These are phyloP conservation scores for Stylophora pistillata DNA, from an alignment of 64 coral and sea anemone species.

Conservation along the genomic window DNA sequence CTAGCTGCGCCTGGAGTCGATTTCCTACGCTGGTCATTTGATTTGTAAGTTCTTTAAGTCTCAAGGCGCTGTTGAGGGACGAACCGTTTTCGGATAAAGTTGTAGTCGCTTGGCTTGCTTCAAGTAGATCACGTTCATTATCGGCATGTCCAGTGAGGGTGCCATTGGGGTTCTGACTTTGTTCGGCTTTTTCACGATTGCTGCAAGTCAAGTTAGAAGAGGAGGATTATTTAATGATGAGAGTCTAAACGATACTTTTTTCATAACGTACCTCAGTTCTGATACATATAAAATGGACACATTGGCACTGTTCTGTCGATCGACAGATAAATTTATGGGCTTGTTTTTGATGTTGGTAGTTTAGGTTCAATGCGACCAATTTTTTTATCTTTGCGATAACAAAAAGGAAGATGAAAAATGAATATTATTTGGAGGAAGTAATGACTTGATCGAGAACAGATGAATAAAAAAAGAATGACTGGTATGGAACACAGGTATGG, in stretches of 20 bases:
- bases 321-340: no score
- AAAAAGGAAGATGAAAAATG: neutral
- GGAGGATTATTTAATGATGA: neutral
- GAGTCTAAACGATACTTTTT: neutral
- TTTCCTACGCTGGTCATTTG: slow-evolving; percentile 17
- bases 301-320: neutral
- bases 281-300: neutral
- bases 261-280: neutral
- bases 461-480: no score
- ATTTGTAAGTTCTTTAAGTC: slow-evolving; percentile 4
- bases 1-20: slow-evolving; percentile 17
- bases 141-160: neutral
- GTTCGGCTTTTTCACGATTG: neutral
- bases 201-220: neutral
- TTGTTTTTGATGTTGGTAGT: neutral
- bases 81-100: neutral
- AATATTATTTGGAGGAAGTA: neutral
- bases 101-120: neutral
- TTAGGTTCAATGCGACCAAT: neutral
- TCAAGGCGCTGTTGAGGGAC: neutral
- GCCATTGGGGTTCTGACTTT: neutral
- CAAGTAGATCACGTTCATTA: neutral
- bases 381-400: no score
- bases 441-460: neutral
- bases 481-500: no score